Evolutionary conservation across 2,797 vertebrate species (phyloP).

Genomic region (Sparus aurata): DNA sequence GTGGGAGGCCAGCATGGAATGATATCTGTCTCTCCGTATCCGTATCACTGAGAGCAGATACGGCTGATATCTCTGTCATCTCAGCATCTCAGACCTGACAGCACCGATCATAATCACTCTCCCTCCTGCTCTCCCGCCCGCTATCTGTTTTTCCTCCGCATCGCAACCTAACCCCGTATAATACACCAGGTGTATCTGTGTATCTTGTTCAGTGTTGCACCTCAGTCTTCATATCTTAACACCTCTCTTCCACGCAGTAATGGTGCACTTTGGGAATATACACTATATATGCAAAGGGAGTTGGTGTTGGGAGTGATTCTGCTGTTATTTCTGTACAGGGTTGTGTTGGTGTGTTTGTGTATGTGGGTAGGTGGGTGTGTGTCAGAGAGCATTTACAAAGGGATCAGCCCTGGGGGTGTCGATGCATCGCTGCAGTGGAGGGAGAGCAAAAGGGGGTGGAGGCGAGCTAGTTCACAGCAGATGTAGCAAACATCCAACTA

Average conservation of each 20-base stretch:
- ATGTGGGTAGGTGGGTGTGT: slow-evolving; percentile 65
- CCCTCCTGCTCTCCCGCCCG: slow-evolving; percentile 63
- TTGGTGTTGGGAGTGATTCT: slow-evolving; percentile 51
- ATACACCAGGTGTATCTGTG: slow-evolving; percentile 51
- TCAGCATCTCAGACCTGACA: slow-evolving; percentile 79
- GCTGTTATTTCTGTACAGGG: slow-evolving; percentile 59
- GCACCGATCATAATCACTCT: slow-evolving; percentile 75
- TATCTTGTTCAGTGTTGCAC: slow-evolving; percentile 51
- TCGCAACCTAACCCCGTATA: slow-evolving; percentile 36
- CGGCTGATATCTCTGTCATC: slow-evolving; percentile 77
- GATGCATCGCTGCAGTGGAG: slow-evolving; percentile 69
- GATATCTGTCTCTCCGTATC: slow-evolving; percentile 72
- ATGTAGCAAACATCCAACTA: slow-evolving; percentile 66
- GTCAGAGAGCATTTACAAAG: slow-evolving; percentile 80
- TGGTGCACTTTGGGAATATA: slow-evolving; percentile 74
- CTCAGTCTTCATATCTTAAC: slow-evolving; percentile 52
- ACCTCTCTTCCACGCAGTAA: slow-evolving; percentile 58
- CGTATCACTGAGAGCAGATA: slow-evolving; percentile 73
- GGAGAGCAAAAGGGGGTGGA: slow-evolving; percentile 65
- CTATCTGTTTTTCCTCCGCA: slow-evolving; percentile 50
- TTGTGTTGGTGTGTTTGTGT: slow-evolving; percentile 31
- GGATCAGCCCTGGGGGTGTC: slow-evolving; percentile 74
- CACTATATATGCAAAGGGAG: slow-evolving; percentile 60
- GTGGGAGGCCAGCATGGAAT: slow-evolving; percentile 61
- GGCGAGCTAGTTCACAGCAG: slow-evolving; percentile 76